Evolutionary conservation across 2,888 invertebrate species (phyloP), one percentile per base, ranked within the genome.

Genomic region (Branchipolynoe longqiensis): DNA sequence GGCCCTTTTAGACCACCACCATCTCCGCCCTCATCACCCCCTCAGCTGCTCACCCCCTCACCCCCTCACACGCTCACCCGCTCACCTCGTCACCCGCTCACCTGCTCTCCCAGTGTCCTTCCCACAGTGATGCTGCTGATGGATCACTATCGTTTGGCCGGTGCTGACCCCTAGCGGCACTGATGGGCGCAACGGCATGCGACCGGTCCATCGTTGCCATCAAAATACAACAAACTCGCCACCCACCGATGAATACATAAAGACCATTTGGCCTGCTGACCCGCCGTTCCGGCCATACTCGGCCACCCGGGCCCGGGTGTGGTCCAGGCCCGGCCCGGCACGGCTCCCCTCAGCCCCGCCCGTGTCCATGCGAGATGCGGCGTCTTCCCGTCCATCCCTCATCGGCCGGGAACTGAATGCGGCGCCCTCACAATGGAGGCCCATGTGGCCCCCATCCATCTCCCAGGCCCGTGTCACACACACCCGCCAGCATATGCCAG

Each of bases 161-260:
- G 3, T 69, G 4, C 36, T 33, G 69, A 69, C 69, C 69, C 69
- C 36, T 36, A 12, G 69, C 25, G 38, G 36, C 36, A 18, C 8
- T 18, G 69, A 69, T 38, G 69, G 25, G n/a, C 69, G 38, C 14
- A 4, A n/a, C 38, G 69, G 69, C 69, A 69, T 25, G 69, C 69
- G 69, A 69, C 69, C 69, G 38, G 69, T 69, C 69, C 69, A 69
- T 69, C 69, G 69, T 33, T 38, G 36, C 36, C 69, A 38, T 69
- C 69, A 69, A 69, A 69, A 69, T 69, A 69, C 69, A 69, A 33
- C 58, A 8, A 18, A 8, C 58, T 6, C 4, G 18, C 36, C 33
- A 14, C 33, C 18, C 38, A 18, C 36, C 69, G 48, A 48, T 48
- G 48, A 48, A 48, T 48, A 48, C 48, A 48, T 48, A 48, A 48